Base-by-base conservation (phyloP, 2,113 vertebrate species). In the Epinephelus cyanopodus region DNA sequence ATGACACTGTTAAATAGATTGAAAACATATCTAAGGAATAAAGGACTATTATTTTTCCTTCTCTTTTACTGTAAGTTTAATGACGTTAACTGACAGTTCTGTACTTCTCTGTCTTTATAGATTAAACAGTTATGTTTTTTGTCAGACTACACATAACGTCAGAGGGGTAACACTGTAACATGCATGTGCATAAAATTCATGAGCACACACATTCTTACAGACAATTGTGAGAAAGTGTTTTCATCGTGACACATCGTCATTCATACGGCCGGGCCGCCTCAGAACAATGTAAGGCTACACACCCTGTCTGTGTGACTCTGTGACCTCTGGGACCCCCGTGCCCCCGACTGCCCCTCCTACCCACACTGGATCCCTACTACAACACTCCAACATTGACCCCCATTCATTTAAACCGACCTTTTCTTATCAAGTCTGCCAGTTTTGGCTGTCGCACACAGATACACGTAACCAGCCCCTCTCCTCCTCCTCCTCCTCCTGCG, bases 211-310 rank as follows among this genome's bases (percentile, higher is more conserved):
- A 90, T 83, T 91, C 71, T 79, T 71, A 82, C 23, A 90, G 82
- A 94, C 93, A 95, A 94, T 94, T 74, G 91, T 94, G 93, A 94
- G 93, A 94, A 94, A 83, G 67, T 68, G 25, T 79, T 92, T 89
- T 85, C 74, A 84, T 52, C 2, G n/a, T 69, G 84, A 84, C 82
- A 80, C 78, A 58, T 80, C 65, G 85, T 86, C 66, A 80, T 74
- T 90, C 85, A 78, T 75, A 37, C 21, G 11, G 57, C 72, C 53
- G 7, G 64, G 33, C 87, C 67, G 81, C 83, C 74, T 52, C 77
- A 81, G 88, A 94, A 95, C 92, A 95, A 95, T 95, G 89, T 83
- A 90, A 71, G 68, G 81, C 88, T 84, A 92, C 88, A 88, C 90
- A 87, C 94, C 93, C 93, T 72, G 90, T 92, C 91, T 92, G 85